Percentiles rank a stretch among this genome's conserved stretches.
These are phyloP conservation scores for Clarias laeviceps DNA, from an alignment of 2,797 vertebrate species.

Conservation along the genomic window DNA sequence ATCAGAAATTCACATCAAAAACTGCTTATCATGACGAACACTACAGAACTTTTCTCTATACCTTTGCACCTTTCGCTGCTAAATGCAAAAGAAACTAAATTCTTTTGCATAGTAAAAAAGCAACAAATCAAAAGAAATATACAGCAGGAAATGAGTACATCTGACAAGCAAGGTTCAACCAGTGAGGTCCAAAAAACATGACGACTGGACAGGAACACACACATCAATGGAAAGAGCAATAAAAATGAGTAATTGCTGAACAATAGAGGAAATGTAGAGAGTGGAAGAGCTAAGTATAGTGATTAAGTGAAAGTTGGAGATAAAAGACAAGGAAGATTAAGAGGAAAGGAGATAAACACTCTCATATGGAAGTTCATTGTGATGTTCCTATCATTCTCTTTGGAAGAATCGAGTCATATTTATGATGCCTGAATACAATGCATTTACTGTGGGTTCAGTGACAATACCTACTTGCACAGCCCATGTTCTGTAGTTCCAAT, in stretches of 20 bases:
- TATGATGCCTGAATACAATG: neutral
- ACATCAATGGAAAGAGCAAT: neutral
- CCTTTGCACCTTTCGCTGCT: neutral
- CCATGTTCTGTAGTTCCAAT: neutral
- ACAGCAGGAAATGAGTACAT: neutral
- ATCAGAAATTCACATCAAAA: neutral
- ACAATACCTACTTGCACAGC: neutral
- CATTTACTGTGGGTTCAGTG: neutral
- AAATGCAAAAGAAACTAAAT: neutral
- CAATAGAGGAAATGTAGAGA: neutral
- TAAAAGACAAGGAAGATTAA: constrained; percentile 22
- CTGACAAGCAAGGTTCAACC: neutral
- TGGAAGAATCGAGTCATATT: neutral
- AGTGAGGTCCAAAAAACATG: neutral
- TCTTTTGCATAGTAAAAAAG: neutral
- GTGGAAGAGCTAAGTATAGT: too few relatives aligned
- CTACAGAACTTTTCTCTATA: neutral
- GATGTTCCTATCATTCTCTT: neutral
- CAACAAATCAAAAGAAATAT: neutral
- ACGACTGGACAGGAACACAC: neutral
- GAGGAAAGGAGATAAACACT: constrained; percentile 19
- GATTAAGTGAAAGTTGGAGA: constrained; percentile 1
- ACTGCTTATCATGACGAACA: neutral
- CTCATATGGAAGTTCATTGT: constrained; percentile 20
- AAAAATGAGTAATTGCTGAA: neutral